Base-by-base conservation (phyloP, 2,888 invertebrate species). In the Pristionchus exspectatus region DNA sequence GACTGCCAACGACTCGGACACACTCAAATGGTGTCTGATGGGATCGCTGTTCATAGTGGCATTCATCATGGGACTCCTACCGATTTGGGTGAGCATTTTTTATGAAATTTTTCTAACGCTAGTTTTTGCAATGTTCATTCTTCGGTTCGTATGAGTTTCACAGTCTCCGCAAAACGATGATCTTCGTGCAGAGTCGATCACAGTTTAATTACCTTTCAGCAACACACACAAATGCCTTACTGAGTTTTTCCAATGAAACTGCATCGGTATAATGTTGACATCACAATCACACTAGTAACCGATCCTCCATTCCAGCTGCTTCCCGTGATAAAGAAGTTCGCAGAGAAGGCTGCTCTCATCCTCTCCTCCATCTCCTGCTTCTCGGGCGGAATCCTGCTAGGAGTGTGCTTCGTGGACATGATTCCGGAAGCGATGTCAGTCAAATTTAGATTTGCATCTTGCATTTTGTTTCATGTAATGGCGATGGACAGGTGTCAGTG, bases 361-460 rank as follows among this genome's bases (percentile, higher is more conserved):
- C 84, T 87, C 69, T 87, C 87, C 30, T 44, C 50, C 24, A 66
- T 87, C 44, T 87, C 87, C 7, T 66, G 69, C 27, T 87, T 87
- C 69, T 87, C 87, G 7, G 87, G 87, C 14, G 87, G 87, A 87
- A 69, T 87, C 27, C 69, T 87, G 9, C 50, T 87, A 1, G 87
- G 87, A 50, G 87, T 87, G 27, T 87, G 87, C 69, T 69, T 87
- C 27, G 69, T 87, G 7, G 87, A 87, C 24, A 87, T 87, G 87
- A 87, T 87, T 27, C 87, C 87, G 12, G 87, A 87, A 9, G 87
- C 87, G 30, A 87, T 69, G 87, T 87, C 44, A 87, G 87, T 59
- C 18, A 9, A 12, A 14, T 72, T 3, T 18, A 72, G 10, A 24
- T 18, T 44, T n/a, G 9, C 24, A 24, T 77, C 33, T 21, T 44